Conservation (phyloP, 2,888 invertebrate species). For the Oscheius sp. region DNA sequence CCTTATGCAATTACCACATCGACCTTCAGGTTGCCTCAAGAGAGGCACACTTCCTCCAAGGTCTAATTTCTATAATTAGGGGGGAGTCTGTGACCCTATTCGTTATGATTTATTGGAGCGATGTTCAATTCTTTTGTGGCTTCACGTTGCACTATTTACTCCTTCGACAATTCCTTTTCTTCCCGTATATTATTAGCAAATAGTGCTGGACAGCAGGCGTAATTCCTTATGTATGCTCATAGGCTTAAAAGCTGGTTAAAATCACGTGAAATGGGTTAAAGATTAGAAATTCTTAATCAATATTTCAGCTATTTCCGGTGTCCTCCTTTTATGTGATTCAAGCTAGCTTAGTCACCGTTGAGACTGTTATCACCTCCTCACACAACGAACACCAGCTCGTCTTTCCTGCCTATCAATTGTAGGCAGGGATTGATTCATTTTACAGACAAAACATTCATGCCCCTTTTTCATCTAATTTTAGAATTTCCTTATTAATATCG, state of each 20-base stretch:
- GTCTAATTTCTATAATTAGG: conserved; percentile 12
- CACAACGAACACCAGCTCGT: neutral
- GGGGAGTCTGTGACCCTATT: neutral
- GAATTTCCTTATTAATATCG: neutral
- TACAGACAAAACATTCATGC: too few species aligned
- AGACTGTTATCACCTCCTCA: conserved; percentile 7
- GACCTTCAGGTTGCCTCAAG: conserved; percentile 16
- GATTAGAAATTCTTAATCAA: neutral
- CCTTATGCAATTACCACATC: conserved; percentile 16
- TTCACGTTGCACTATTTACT: conserved; percentile 16
- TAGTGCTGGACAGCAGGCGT: neutral
- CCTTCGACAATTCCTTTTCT: neutral
- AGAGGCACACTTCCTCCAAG: conserved; percentile 27
- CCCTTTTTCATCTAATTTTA: neutral
- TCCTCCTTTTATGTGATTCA: neutral
- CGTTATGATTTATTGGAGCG: neutral
- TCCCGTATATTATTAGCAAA: neutral
- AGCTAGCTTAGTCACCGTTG: neutral
- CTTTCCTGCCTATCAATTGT: too few species aligned
- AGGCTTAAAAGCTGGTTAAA: neutral
- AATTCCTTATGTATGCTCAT: neutral
- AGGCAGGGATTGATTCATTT: too few species aligned
- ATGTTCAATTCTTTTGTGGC: neutral
- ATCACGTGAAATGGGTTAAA: neutral
- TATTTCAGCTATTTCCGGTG: neutral